Conservation (phyloP, 2,113 vertebrate genomes). For the Corythaeola cristata region DNA sequence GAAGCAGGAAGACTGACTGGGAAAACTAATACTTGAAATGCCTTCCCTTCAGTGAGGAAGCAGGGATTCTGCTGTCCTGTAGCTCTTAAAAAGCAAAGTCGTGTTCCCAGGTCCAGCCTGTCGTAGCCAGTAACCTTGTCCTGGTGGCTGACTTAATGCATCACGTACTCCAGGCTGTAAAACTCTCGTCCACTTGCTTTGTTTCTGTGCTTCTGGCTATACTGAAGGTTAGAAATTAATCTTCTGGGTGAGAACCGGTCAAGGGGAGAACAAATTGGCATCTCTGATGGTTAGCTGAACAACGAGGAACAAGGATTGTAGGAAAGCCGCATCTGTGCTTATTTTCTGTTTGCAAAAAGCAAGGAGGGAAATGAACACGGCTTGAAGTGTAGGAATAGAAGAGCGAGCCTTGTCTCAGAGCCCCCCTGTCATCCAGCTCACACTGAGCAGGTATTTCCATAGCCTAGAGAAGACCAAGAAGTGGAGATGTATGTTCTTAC, state of each 20-base stretch:
- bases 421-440: not conserved
- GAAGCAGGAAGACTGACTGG: conserved; percentile 29
- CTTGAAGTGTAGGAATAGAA: not conserved
- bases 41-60: conserved; percentile 47
- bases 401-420: not conserved
- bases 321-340: not conserved
- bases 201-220: conserved; percentile 11
- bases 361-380: not conserved
- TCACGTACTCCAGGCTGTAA: not conserved
- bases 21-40: not conserved
- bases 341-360: not conserved
- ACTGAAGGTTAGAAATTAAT: conserved; percentile 6
- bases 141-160: not conserved
- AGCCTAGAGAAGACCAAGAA: not conserved
- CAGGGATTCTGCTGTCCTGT: conserved; percentile 25
- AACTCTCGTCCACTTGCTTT: conserved; percentile 7
- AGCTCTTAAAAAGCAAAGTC: not conserved
- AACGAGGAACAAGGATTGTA: not conserved
- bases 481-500: not conserved
- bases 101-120: not conserved
- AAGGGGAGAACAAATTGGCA: not conserved
- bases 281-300: not conserved
- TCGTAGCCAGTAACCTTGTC: not conserved
- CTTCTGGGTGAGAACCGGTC: not conserved
- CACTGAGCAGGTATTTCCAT: not conserved